A percentile compares a stretch with the other conserved stretches of the same genome.
Conservation (phyloP, 2,797 vertebrate genomes). For the Aeoliscus strigatus region DNA sequence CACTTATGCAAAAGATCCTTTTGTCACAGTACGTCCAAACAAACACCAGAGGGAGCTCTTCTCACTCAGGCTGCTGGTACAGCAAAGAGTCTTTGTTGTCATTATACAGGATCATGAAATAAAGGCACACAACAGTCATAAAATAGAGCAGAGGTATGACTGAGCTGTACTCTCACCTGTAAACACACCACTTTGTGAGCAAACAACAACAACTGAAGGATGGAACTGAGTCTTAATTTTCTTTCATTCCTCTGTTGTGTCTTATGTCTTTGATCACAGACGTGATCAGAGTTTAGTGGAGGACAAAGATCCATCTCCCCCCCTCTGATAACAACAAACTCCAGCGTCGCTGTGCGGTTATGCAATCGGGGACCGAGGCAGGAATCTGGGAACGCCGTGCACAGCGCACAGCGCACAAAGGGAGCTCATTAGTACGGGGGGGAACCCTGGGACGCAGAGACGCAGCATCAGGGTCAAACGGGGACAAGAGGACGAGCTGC, state of each 20-base stretch:
- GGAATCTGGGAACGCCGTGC: constrained; percentile 58
- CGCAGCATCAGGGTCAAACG: constrained; percentile 48
- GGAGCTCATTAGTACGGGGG: constrained; percentile 56
- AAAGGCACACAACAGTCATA: too few relatives aligned
- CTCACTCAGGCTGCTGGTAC: not conserved
- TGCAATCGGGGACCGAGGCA: constrained; percentile 40
- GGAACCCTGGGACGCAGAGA: constrained; percentile 50
- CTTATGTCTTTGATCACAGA: too few relatives aligned
- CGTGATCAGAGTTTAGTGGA: too few relatives aligned
- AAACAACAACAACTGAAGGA: too few relatives aligned
- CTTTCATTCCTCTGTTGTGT: too few relatives aligned
- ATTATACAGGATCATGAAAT: not conserved
- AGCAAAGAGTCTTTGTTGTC: not conserved
- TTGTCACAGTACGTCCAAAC: constrained; percentile 9
- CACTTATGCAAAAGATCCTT: too few relatives aligned
- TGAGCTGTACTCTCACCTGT: not conserved
- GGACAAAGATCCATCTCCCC: too few relatives aligned
- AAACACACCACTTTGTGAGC: too few relatives aligned
- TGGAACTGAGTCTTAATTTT: too few relatives aligned
- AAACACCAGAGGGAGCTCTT: constrained; percentile 37
- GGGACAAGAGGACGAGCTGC: constrained; percentile 42
- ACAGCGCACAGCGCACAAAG: constrained; percentile 47
- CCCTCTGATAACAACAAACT: constrained; percentile 14
- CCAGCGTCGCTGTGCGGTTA: constrained; percentile 30
- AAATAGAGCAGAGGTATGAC: too few relatives aligned